Percentiles rank a stretch among this genome's conserved stretches.
phyloP scores from a whole-genome alignment of 1,140 invertebrate species.

The Calliopsis andreniformis region DNA sequence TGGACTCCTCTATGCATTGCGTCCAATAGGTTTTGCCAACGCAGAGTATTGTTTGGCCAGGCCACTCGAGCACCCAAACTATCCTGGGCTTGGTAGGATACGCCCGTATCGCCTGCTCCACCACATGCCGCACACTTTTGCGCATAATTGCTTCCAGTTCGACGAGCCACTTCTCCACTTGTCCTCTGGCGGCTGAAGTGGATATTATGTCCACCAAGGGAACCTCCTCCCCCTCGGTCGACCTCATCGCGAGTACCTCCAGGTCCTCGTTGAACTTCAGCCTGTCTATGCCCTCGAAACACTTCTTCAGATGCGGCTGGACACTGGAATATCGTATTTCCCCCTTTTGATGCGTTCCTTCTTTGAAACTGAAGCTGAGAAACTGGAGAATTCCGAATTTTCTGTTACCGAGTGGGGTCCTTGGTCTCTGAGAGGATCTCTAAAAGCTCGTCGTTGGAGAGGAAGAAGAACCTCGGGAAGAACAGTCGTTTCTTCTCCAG shows the following conservation, averaged over 20 bases:
- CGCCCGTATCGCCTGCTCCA: conserved; percentile 84
- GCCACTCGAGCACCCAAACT: conserved; percentile 92
- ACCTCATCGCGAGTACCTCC: conserved; percentile 94
- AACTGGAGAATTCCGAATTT: too few species aligned
- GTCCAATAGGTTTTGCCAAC: conserved; percentile 96
- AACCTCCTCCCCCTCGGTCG: conserved; percentile 94
- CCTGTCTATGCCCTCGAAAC: conserved; percentile 95
- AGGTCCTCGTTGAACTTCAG: conserved; percentile 93
- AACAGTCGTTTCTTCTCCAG: conserved; percentile 97
- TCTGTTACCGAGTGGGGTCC: conserved; percentile 95
- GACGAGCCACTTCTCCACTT: conserved; percentile 98
- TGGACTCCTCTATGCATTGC: conserved; percentile 88
- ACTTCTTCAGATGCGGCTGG: conserved; percentile 97
- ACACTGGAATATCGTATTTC: conserved; percentile 83
- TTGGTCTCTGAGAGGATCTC: conserved; percentile 99
- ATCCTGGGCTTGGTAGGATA: conserved; percentile 86
- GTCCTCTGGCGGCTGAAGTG: conserved; percentile 92
- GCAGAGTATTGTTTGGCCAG: conserved; percentile 94
- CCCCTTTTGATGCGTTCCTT: neutral
- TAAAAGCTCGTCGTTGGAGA: conserved; percentile 97
- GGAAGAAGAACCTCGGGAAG: conserved; percentile 98
- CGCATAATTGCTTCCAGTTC: conserved; percentile 95
- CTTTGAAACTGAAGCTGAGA: too few species aligned
- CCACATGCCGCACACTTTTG: conserved; percentile 88
- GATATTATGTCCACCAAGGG: conserved; percentile 89